A percentile compares a stretch with the other conserved stretches of the same genome.
Conservation (phyloP, 1,140 invertebrate species). For the Dendroctonus valens region DNA sequence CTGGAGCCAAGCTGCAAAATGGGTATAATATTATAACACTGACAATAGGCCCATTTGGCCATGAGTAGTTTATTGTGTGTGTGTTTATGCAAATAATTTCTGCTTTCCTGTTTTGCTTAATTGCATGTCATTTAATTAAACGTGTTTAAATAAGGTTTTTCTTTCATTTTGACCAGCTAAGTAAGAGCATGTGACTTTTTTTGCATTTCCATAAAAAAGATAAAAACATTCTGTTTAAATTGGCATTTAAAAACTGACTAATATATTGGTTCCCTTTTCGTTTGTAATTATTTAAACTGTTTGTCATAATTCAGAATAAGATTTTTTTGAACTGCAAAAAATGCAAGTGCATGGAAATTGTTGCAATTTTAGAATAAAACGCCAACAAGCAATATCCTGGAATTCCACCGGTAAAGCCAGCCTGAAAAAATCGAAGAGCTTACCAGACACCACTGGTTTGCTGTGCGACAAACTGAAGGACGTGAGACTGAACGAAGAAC, state of each 20-base stretch:
- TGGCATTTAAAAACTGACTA: no score
- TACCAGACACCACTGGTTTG: constrained; percentile 31
- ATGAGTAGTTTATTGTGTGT: constrained; percentile 19
- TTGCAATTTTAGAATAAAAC: constrained; percentile 31
- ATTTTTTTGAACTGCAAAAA: no score
- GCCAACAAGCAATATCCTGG: constrained; percentile 25
- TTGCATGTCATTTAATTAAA: no score
- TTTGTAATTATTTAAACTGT: no score
- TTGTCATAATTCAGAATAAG: background rate
- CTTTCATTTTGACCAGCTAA: no score
- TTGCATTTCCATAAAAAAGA: no score
- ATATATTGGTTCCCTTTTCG: no score
- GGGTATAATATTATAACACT: constrained; percentile 39
- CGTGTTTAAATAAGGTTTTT: no score
- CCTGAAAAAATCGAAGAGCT: constrained; percentile 35
- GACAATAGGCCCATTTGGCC: constrained; percentile 15
- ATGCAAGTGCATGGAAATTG: background rate
- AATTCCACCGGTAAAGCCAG: constrained; percentile 3
- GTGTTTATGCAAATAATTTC: background rate
- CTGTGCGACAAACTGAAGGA: constrained; percentile 26
- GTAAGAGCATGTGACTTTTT: no score
- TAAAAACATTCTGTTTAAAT: no score
- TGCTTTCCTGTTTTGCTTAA: no score
- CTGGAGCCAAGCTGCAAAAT: constrained; percentile 27
- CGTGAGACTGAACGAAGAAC: constrained; percentile 30